A percentile compares a stretch with the other conserved stretches of the same genome.
phyloP scores from a whole-genome alignment of 2,888 invertebrate species.

The Pomacea canaliculata region DNA sequence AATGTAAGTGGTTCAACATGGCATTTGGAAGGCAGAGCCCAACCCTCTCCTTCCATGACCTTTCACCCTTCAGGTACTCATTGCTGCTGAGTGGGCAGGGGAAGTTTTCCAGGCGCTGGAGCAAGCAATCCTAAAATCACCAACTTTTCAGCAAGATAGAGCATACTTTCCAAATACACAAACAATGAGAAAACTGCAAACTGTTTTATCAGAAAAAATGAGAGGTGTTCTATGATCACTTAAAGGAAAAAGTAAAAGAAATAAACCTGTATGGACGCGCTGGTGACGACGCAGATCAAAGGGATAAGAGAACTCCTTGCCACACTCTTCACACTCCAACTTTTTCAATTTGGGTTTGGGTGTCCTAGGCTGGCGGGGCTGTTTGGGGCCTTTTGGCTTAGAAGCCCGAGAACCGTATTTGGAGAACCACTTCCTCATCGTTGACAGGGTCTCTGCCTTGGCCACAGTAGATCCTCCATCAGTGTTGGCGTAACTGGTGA shows the following conservation, averaged over 20 bases:
- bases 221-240: neutral
- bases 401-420: constrained; percentile 13
- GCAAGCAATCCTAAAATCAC: too few species aligned
- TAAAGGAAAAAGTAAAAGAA: neutral
- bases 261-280: constrained; percentile 14
- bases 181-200: too few species aligned
- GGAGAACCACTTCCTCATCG: constrained; percentile 26
- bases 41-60: too few species aligned
- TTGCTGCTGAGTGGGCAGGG: neutral
- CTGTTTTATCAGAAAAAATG: too few species aligned
- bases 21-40: too few species aligned
- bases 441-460: constrained; percentile 12
- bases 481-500: constrained; percentile 26
- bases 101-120: neutral
- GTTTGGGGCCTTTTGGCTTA: constrained; percentile 16
- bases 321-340: constrained; percentile 22
- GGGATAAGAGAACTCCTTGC: constrained; percentile 23
- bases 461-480: constrained; percentile 7
- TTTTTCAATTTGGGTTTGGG: constrained; percentile 14
- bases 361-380: constrained; percentile 8
- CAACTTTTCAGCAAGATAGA: too few species aligned
- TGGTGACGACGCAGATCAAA: constrained; percentile 19
- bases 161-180: too few species aligned
- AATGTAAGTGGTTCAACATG: too few species aligned
- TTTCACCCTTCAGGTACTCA: neutral